Conservation (phyloP, 2,797 vertebrate species). For the Psittacula derbiana region DNA sequence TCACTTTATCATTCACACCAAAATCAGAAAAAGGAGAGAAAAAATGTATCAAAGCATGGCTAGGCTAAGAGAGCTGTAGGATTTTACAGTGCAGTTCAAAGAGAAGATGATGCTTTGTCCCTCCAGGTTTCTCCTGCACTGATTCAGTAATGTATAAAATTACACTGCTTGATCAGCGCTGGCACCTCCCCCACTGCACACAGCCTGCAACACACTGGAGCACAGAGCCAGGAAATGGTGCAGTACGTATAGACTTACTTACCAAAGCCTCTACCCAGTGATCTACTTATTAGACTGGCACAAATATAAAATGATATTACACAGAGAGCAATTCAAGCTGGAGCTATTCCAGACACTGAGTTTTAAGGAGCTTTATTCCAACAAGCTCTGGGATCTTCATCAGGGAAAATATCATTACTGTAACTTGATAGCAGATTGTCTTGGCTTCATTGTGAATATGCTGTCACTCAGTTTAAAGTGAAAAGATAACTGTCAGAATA, state of each 20-base stretch:
- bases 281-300: slow-evolving; percentile 53
- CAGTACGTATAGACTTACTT: slow-evolving; percentile 77
- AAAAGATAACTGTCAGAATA: slow-evolving; percentile 51
- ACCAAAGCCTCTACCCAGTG: slow-evolving; percentile 55
- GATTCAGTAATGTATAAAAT: slow-evolving; percentile 79
- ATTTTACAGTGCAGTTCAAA: slow-evolving; percentile 81
- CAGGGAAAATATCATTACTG: slow-evolving; percentile 38
- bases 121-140: slow-evolving; percentile 75
- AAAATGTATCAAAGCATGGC: slow-evolving; percentile 80
- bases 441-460: slow-evolving; percentile 59
- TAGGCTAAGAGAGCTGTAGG: slow-evolving; percentile 75
- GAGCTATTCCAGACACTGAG: slow-evolving; percentile 10
- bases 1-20: slow-evolving; percentile 82
- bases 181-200: slow-evolving; percentile 82
- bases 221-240: slow-evolving; percentile 85
- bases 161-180: slow-evolving; percentile 75
- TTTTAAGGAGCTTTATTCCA: slow-evolving; percentile 17
- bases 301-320: slow-evolving; percentile 40
- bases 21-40: slow-evolving; percentile 67
- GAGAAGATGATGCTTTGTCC: slow-evolving; percentile 71
- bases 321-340: neutral
- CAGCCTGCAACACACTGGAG: slow-evolving; percentile 85
- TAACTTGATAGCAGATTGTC: slow-evolving; percentile 63
- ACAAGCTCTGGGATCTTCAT: slow-evolving; percentile 17
- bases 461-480: slow-evolving; percentile 51